Conservation (phyloP, 2,888 invertebrate genomes). For the Melanchra persicariae region DNA sequence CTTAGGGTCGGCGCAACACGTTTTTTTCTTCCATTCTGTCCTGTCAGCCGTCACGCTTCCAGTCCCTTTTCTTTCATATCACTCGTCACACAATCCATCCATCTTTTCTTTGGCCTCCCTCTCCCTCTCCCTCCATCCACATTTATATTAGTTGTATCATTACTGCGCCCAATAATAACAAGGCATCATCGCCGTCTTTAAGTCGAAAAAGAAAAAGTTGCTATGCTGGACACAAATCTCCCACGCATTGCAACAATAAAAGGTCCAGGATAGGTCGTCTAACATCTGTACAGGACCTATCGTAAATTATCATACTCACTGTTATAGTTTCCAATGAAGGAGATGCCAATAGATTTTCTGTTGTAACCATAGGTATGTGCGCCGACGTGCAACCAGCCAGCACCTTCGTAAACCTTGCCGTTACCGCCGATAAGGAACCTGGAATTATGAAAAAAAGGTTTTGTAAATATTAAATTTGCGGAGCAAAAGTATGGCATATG, state of each 20-base stretch:
- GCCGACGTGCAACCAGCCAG: slow-evolving; percentile 91
- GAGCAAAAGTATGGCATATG: neutral
- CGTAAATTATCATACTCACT: slow-evolving; percentile 65
- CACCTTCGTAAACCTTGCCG: slow-evolving; percentile 92
- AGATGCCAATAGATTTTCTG: slow-evolving; percentile 91
- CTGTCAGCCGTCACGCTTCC: no score
- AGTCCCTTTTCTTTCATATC: no score
- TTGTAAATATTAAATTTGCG: neutral
- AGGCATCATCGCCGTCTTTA: neutral
- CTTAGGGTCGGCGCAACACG: no score
- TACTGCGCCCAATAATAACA: neutral
- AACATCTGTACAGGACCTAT: no score
- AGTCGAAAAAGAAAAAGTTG: no score
- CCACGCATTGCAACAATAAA: no score
- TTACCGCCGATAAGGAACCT: slow-evolving; percentile 92
- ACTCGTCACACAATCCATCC: no score
- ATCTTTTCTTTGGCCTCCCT: no score
- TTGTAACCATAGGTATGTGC: slow-evolving; percentile 91
- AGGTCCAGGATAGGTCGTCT: no score
- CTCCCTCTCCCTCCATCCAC: no score
- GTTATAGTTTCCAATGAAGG: slow-evolving; percentile 90
- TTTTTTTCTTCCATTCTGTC: no score
- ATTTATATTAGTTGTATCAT: neutral
- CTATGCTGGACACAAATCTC: no score
- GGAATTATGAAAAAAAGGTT: slow-evolving; percentile 31